These are phyloP conservation scores for Scaptomyza flava DNA, from an alignment of 2,888 invertebrate species.

Conservation along the genomic window DNA sequence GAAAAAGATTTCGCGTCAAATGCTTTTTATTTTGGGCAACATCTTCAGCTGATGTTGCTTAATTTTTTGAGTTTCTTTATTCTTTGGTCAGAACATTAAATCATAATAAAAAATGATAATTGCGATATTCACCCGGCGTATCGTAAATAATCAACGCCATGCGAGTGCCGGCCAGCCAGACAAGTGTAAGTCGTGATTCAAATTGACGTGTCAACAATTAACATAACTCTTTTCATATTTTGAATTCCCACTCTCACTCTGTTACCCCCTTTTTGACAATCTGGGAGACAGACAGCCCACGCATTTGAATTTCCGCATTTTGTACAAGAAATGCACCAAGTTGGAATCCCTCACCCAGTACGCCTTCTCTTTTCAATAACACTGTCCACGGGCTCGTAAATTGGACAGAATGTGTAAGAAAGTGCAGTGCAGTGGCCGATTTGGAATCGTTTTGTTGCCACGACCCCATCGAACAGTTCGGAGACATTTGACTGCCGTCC, in stretches of 20 bases:
- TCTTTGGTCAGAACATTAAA: slow-evolving; percentile 65
- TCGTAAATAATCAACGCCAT: slow-evolving; percentile 75
- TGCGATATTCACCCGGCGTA: slow-evolving; percentile 80
- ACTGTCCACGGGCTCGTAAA: slow-evolving; percentile 64
- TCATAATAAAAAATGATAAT: slow-evolving; percentile 82
- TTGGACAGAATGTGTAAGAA: slow-evolving; percentile 39
- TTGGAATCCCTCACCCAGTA: slow-evolving; percentile 1
- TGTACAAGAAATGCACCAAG: slow-evolving; percentile 52
- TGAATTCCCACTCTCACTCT: neutral
- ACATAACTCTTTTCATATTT: slow-evolving; percentile 69
- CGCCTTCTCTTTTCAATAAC: slow-evolving; percentile 55
- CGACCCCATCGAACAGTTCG: slow-evolving; percentile 56
- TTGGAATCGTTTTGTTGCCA: slow-evolving; percentile 24
- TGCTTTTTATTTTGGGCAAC: slow-evolving; percentile 20
- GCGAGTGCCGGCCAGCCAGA: slow-evolving; percentile 58
- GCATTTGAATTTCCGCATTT: slow-evolving; percentile 72
- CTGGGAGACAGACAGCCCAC: slow-evolving; percentile 47
- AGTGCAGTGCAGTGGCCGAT: slow-evolving; percentile 46
- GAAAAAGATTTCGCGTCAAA: slow-evolving; percentile 25
- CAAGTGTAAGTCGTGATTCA: slow-evolving; percentile 83
- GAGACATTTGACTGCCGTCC: slow-evolving; percentile 38
- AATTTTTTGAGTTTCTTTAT: neutral
- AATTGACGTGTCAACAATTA: slow-evolving; percentile 81
- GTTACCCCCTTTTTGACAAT: neutral
- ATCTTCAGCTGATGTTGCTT: slow-evolving; percentile 1